These are phyloP conservation scores for Sinelater perroti DNA, from an alignment of 2,888 invertebrate genomes.

Conservation along the genomic window DNA sequence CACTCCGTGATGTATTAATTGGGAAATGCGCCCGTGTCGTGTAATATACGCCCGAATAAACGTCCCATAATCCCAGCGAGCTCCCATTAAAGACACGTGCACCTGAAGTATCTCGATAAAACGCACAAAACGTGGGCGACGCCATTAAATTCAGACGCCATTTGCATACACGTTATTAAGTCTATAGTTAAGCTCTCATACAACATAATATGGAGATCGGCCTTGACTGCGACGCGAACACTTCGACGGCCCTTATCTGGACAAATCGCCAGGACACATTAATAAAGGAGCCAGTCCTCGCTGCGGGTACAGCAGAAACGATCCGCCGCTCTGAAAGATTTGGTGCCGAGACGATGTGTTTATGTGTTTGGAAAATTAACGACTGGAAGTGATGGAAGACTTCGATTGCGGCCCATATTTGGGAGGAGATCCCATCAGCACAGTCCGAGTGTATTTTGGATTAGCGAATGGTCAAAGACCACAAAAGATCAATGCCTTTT, in stretches of 20 bases:
- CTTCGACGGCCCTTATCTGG: slow-evolving; percentile 36
- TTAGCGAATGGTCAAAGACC: too few species aligned
- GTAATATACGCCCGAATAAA: slow-evolving; percentile 23
- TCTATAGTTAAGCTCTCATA: slow-evolving; percentile 34
- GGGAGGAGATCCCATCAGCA: too few species aligned
- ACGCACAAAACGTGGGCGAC: slow-evolving; percentile 37
- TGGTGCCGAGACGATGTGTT: too few species aligned
- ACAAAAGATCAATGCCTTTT: too few species aligned
- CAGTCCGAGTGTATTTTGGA: too few species aligned
- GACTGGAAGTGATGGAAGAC: too few species aligned
- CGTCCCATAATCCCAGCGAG: slow-evolving; percentile 12
- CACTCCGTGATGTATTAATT: slow-evolving; percentile 12
- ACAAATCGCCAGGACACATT: slow-evolving; percentile 18
- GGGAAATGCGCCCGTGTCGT: slow-evolving; percentile 6
- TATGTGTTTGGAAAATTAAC: too few species aligned
- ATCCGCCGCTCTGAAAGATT: too few species aligned
- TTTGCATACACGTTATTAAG: slow-evolving; percentile 40
- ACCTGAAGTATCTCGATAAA: slow-evolving; percentile 31
- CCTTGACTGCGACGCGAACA: slow-evolving; percentile 35
- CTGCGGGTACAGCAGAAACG: too few species aligned
- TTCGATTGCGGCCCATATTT: too few species aligned
- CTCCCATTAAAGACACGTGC: slow-evolving; percentile 24
- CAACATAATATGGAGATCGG: slow-evolving; percentile 39
- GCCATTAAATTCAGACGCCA: slow-evolving; percentile 35
- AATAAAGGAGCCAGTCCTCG: too few species aligned